Base-by-base conservation (phyloP, 1,140 invertebrate species). In the Antheraea mylitta region DNA sequence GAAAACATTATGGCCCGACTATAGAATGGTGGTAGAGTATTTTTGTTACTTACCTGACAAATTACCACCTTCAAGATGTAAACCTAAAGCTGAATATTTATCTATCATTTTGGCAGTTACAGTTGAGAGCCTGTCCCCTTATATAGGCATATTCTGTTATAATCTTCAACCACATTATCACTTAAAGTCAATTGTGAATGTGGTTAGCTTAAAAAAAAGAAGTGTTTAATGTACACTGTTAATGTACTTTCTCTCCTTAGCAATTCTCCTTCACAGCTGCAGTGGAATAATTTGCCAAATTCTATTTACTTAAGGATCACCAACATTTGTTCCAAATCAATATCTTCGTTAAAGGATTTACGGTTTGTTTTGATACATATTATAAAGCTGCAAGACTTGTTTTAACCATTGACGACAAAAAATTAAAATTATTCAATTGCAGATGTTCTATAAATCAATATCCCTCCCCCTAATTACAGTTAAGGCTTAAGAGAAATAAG, bases 381-480 rank as follows among this genome's bases (percentile, higher is more conserved):
- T 67, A 60, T 73, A 86, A 83, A 82, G 87, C 86, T 90, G 89
- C 83, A 86, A 90, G 87, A 90, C 83, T 86, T 92, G 90, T 92
- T 92, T 92, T 92, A 92, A 92, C 90, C 90, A 92, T 92, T 90
- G 90, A 86, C 77, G 84, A 89, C 81, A 81, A 86, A 84, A 88
- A 83, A 67, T n/a, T n/a, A 78, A 53, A 81, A 90, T 89, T 90
- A 89, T 90, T 91, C 83, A 84, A 85, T 92, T 90, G 85, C 90
- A 92, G 84, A 90, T 86, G 83, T 87, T 79, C 67, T 66, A 61
- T 70, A 61, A 67, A 63, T 65, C 76, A 67, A 73, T 82, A 68
- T 79, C 80, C 75, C 80, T 80, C 78, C 81, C 84, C 81, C 79
- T 77, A 71, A 79, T 74, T 77, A 71, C 69, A 74, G 80, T 79